A percentile compares a stretch with the other conserved stretches of the same genome.
These are phyloP conservation scores for Drosophila setosimentum DNA, from an alignment of 2,888 invertebrate genomes.

Conservation along the genomic window DNA sequence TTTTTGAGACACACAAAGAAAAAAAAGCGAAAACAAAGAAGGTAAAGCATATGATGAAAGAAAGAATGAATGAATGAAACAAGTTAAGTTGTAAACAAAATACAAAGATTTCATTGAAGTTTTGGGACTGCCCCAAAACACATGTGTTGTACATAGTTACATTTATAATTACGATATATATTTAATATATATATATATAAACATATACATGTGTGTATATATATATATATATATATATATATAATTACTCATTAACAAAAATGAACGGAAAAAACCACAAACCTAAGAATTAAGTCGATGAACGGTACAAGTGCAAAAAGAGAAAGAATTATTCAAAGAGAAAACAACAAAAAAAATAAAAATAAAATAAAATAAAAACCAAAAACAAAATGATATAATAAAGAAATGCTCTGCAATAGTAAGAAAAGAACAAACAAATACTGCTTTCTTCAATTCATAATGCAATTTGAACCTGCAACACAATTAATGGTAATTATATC, in stretches of 20 bases:
- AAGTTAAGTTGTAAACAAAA: conserved; percentile 71
- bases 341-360: conserved; percentile 43
- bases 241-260: conserved; percentile 68
- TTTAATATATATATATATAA: conserved; percentile 55
- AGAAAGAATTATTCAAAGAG: conserved; percentile 45
- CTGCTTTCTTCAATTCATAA: not conserved
- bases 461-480: conserved; percentile 1
- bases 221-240: conserved; percentile 44
- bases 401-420: conserved; percentile 83
- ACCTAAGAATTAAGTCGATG: conserved; percentile 69
- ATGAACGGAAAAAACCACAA: conserved; percentile 41
- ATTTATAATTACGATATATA: conserved; percentile 69
- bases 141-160: conserved; percentile 77
- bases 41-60: conserved; percentile 22
- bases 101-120: conserved; percentile 73
- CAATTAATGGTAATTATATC: not conserved
- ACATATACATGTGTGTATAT: conserved; percentile 56
- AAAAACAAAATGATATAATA: conserved; percentile 68
- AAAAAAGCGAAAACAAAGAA: conserved; percentile 16
- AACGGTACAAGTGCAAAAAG: conserved; percentile 79
- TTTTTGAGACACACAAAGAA: conserved; percentile 54
- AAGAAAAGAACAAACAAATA: conserved; percentile 32
- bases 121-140: conserved; percentile 39
- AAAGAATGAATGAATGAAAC: conserved; percentile 31
- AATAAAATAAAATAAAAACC: conserved; percentile 39